Conservation (phyloP, 2,797 vertebrate species). For the Botia almorhae region DNA sequence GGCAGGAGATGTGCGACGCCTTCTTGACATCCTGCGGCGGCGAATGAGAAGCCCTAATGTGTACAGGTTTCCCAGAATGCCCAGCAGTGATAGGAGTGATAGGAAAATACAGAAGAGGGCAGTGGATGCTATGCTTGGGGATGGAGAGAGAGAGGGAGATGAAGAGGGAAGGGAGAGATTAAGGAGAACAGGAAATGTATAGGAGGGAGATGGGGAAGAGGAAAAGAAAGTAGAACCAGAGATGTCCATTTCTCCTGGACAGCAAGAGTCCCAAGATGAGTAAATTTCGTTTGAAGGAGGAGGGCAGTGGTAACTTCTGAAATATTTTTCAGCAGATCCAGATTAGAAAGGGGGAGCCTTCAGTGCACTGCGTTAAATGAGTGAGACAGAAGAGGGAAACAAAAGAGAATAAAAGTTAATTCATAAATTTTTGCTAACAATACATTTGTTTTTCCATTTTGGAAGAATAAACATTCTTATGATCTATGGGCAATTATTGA, state of each 20-base stretch:
- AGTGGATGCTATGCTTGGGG: constrained; percentile 79
- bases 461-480: too few species aligned
- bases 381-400: constrained; percentile 5
- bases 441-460: too few species aligned
- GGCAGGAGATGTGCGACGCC: constrained; percentile 56
- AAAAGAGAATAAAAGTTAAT: neutral
- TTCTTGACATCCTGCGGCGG: constrained; percentile 72
- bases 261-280: constrained; percentile 16
- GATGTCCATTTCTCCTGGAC: constrained; percentile 71
- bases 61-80: constrained; percentile 84
- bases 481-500: too few species aligned
- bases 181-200: constrained; percentile 66
- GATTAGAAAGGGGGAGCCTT: constrained; percentile 6
- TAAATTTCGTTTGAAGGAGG: neutral
- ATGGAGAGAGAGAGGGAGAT: constrained; percentile 74
- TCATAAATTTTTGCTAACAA: too few species aligned
- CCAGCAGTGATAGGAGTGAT: constrained; percentile 81
- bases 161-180: constrained; percentile 73
- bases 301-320: neutral
- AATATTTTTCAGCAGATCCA: constrained; percentile 22
- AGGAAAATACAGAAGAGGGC: constrained; percentile 80
- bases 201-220: constrained; percentile 66
- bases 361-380: constrained; percentile 14
- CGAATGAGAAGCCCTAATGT: constrained; percentile 80
- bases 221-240: constrained; percentile 64